A percentile compares a stretch with the other conserved stretches of the same genome.
Conservation (phyloP, 2,888 invertebrate species). For the Euproctis similis region DNA sequence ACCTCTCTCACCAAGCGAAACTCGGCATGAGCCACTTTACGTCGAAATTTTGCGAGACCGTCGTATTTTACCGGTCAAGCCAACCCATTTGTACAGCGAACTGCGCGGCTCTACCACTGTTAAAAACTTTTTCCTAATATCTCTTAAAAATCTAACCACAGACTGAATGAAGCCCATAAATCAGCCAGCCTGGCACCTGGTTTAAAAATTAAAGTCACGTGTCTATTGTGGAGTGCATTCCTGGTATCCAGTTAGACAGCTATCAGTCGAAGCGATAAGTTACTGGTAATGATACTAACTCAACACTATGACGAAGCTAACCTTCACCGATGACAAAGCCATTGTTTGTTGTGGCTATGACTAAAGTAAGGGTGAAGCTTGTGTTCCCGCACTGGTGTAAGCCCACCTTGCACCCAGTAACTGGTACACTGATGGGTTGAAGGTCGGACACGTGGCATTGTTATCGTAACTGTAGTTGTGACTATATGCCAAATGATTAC, state of each 20-base stretch:
- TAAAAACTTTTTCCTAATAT: too few species aligned
- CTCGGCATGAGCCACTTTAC: too few species aligned
- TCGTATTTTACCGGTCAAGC: too few species aligned
- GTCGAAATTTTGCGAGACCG: too few species aligned
- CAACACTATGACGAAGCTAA: conserved; percentile 24
- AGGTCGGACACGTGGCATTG: conserved; percentile 16
- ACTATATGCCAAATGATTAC: too few species aligned
- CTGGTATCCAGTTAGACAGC: conserved; percentile 14
- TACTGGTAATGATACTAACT: conserved; percentile 10
- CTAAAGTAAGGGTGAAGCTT: conserved; percentile 53
- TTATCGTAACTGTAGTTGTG: conserved; percentile 1
- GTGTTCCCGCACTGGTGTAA: conserved; percentile 26
- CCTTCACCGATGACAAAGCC: conserved; percentile 61
- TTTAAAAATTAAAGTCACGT: conserved; percentile 2
- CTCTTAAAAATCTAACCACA: background rate
- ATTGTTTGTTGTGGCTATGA: conserved; percentile 69
- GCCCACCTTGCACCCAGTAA: conserved; percentile 8
- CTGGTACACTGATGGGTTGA: conserved; percentile 12
- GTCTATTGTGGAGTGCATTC: conserved; percentile 10
- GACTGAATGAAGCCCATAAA: too few species aligned
- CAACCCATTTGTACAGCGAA: too few species aligned
- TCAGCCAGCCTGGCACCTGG: too few species aligned
- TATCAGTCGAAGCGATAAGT: conserved; percentile 8
- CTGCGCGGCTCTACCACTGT: too few species aligned
- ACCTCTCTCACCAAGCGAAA: too few species aligned